Conservation (phyloP, 2,113 vertebrate species). For the Xenopus tropicalis region UCB_Xtro_10.0 CM004443.2:34022501-34023000, state of each 20-base stretch:
- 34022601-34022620: slow-evolving; percentile 1
- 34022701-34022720: not conserved
- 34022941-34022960: not conserved
- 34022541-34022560: not conserved
- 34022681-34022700: not conserved
- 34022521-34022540: not conserved
- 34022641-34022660: slow-evolving; percentile 3
- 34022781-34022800: slow-evolving; percentile 9
- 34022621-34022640: slow-evolving; percentile 3
- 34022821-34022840: not conserved
- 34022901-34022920: not conserved
- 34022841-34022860: not conserved
- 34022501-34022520: not conserved
- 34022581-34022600: not conserved
- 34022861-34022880: not conserved
- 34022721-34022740: not conserved
- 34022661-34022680: not conserved
- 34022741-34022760: not conserved
- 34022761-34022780: not conserved
- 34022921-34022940: slow-evolving; percentile 6
- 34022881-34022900: slow-evolving; percentile 4
- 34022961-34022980: not conserved
- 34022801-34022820: slow-evolving; percentile 10
- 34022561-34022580: not conserved
- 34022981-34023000: not conserved